phyloP scores from a whole-genome alignment of 2,113 vertebrate genomes.

The Vicugna pacos region DNA sequence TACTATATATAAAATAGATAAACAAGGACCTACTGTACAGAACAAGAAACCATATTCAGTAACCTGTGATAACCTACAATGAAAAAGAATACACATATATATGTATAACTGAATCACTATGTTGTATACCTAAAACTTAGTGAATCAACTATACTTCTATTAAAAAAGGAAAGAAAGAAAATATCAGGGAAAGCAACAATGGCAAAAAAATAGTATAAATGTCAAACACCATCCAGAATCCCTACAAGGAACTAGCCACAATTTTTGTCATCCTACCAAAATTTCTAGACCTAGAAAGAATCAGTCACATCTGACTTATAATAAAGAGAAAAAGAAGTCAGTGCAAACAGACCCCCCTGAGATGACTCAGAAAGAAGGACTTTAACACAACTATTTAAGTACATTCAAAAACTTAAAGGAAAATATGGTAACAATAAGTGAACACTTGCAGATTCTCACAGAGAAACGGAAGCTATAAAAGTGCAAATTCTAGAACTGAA shows the following conservation, averaged over 20 bases:
- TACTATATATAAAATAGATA: no score
- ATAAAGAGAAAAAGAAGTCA: background rate
- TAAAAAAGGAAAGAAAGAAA: no score
- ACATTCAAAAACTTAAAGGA: background rate
- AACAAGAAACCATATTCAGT: no score
- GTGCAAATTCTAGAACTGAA: background rate
- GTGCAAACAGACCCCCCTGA: background rate
- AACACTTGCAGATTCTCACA: background rate
- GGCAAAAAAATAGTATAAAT: background rate
- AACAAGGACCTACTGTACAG: no score
- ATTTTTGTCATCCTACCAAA: background rate
- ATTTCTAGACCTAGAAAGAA: background rate
- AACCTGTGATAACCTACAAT: no score
- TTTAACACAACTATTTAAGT: background rate
- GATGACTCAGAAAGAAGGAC: background rate
- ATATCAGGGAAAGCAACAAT: no score
- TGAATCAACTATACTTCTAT: no score
- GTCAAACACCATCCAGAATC: no score
- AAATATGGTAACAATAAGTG: background rate
- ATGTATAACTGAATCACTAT: no score
- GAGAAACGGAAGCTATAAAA: background rate
- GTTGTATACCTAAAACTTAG: no score
- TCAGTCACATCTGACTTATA: background rate
- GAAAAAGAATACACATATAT: no score
- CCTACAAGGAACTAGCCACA: background rate